Evolutionary conservation across 2,888 invertebrate genomes (phyloP).

Genomic region (Leptopilina drosophilae): DNA sequence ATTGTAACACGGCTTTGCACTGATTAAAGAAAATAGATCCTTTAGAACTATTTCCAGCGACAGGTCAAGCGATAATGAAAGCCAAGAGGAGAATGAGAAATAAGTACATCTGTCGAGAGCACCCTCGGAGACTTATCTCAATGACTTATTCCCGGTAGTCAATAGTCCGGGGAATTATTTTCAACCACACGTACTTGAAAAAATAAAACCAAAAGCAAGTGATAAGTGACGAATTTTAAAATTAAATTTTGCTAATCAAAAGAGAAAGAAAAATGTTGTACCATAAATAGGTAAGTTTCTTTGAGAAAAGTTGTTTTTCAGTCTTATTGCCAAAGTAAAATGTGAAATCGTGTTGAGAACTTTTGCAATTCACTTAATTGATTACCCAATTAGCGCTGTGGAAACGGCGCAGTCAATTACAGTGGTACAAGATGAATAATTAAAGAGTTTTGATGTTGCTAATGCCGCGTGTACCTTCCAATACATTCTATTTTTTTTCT

Average conservation of each 20-base stretch:
- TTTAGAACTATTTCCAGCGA: no score
- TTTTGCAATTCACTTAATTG: constrained; percentile 25
- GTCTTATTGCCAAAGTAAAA: constrained; percentile 15
- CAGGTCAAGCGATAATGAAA: no score
- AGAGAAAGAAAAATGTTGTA: not conserved
- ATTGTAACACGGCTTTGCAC: no score
- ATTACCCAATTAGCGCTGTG: constrained; percentile 24
- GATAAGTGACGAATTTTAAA: not conserved
- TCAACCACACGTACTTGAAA: no score
- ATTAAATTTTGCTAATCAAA: not conserved
- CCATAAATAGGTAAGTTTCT: not conserved
- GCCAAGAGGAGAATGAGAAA: no score
- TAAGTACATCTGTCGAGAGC: no score
- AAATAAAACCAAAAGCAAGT: not conserved
- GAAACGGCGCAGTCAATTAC: constrained; percentile 28
- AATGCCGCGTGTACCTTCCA: constrained; percentile 22
- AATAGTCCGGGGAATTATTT: no score
- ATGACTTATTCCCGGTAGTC: no score
- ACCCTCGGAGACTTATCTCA: no score
- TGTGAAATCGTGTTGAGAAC: constrained; percentile 30
- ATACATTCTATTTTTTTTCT: not conserved
- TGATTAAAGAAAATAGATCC: no score
- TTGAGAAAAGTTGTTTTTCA: constrained; percentile 5
- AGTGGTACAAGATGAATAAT: constrained; percentile 33
- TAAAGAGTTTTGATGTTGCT: constrained; percentile 14